Base-by-base conservation (phyloP, 2,113 vertebrate species). In the Sciurus niger region DNA sequence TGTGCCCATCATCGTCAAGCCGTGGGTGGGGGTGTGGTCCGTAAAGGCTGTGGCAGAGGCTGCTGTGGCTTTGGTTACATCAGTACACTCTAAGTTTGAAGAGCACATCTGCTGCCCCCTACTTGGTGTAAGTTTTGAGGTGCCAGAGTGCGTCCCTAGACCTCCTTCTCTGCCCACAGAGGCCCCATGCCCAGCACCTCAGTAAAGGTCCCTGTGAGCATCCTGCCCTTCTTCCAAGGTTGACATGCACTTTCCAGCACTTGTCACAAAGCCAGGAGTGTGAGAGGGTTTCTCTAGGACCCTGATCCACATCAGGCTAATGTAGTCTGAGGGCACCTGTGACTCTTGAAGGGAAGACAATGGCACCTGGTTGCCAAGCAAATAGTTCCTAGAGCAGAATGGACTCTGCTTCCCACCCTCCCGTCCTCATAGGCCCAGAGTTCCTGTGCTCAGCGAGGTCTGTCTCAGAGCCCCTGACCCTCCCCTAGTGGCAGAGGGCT, bases 291-390 rank as follows among this genome's bases (percentile, higher is more conserved):
- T 90, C 53, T 63, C 34, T 43, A 28, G 43, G 25, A 43, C 77
- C 53, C 60, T 25, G 17, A 32, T 22, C 58, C 68, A 25, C 25
- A 0, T 9, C 25, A 24, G 55, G 20, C 24, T 11, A 17, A 20
- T 0, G 0, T 0, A 8, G 60, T 20, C 3, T 22, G 4, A 12
- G 8, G 4, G 37, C 11, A 18, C 2, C 22, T 25, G 9, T 11
- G 18, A 24, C 18, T 17, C 6, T 48, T 30, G 34, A 28, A 53
- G 8, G 53, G 25, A 58, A 43, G 40, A 63, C 4, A 4, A 6
- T 0, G 11, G 6, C 10, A 34, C 16, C 40, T 73, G 34, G 11
- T 28, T 20, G 32, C 10, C 10, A 28, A 17, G 60, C 12, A 12
- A 5, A 28, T 0, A 34, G 12, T 37, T 40, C 32, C 4, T 17